These are phyloP conservation scores for Tupiocoris notatus DNA, from an alignment of 2,888 invertebrate genomes.

Conservation along the genomic window DNA sequence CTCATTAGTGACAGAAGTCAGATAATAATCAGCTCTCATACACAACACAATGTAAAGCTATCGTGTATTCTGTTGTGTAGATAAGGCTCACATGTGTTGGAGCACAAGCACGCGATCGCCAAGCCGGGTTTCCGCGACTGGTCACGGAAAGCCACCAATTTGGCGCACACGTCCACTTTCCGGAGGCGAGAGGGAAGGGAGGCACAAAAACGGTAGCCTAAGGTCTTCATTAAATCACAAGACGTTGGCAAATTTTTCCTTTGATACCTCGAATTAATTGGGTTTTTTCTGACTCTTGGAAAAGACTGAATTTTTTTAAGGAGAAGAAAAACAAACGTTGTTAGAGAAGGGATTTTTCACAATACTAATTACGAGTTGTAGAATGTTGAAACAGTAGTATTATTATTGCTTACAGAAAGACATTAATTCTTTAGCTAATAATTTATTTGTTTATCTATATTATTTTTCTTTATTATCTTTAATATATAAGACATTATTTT, in stretches of 20 bases:
- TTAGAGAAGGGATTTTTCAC: too few species aligned
- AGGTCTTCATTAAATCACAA: neutral
- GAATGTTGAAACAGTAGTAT: too few species aligned
- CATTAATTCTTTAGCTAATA: too few species aligned
- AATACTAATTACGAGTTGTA: too few species aligned
- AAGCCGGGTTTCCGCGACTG: neutral
- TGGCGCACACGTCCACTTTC: neutral
- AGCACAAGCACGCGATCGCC: neutral
- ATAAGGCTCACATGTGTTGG: neutral
- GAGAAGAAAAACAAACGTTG: too few species aligned
- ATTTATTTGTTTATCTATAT: too few species aligned
- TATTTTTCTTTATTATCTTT: too few species aligned
- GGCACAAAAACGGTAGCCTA: neutral
- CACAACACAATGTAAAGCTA: neutral
- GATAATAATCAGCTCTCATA: neutral
- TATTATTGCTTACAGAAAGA: too few species aligned
- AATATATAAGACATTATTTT: too few species aligned
- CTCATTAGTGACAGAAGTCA: neutral
- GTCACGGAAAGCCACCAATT: neutral
- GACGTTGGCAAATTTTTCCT: neutral
- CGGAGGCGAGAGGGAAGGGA: neutral
- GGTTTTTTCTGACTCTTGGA: too few species aligned
- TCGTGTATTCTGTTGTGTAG: neutral
- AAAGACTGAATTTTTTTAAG: too few species aligned
- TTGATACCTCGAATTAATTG: too few species aligned